A percentile compares a stretch with the other conserved stretches of the same genome.
phyloP scores from a whole-genome alignment of 2,888 invertebrate species.

The Heteromyza rotundicornis region DNA sequence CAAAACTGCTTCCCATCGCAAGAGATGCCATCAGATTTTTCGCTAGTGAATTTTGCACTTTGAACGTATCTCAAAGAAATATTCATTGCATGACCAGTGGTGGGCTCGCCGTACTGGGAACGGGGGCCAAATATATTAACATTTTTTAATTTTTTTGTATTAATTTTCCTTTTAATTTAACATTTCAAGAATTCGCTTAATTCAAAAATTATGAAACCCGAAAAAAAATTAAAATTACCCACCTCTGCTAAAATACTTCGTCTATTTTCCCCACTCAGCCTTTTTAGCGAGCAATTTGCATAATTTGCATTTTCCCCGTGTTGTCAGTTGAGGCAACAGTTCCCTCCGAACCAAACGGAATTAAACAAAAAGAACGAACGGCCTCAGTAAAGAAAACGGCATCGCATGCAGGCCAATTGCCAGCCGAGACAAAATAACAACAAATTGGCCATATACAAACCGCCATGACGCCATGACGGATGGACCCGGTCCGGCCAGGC shows the following conservation, averaged over 20 bases:
- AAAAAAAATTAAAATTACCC: too few relatives aligned
- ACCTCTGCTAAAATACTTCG: too few relatives aligned
- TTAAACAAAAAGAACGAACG: neutral
- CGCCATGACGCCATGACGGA: too few relatives aligned
- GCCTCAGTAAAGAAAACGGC: neutral
- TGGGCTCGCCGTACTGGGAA: too few relatives aligned
- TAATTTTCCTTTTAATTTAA: too few relatives aligned
- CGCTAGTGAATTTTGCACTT: too few relatives aligned
- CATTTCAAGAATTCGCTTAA: too few relatives aligned
- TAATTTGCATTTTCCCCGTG: conserved; percentile 31
- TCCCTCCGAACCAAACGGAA: conserved; percentile 15
- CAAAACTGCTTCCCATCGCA: neutral
- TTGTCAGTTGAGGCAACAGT: conserved; percentile 16
- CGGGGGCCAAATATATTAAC: too few relatives aligned
- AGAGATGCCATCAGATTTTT: neutral
- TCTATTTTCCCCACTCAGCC: conserved; percentile 7
- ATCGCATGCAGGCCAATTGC: conserved; percentile 1
- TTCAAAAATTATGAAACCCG: too few relatives aligned
- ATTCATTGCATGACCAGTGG: too few relatives aligned
- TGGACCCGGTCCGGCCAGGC: too few relatives aligned
- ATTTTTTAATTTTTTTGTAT: too few relatives aligned
- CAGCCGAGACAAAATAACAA: conserved; percentile 15
- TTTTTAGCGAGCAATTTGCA: conserved; percentile 35
- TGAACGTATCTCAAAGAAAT: neutral
- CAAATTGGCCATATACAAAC: conserved; percentile 4